Evolutionary conservation across 2,888 invertebrate genomes (phyloP), one percentile per base, ranked within the genome.

Genomic region (Eupithecia insigniata): DNA sequence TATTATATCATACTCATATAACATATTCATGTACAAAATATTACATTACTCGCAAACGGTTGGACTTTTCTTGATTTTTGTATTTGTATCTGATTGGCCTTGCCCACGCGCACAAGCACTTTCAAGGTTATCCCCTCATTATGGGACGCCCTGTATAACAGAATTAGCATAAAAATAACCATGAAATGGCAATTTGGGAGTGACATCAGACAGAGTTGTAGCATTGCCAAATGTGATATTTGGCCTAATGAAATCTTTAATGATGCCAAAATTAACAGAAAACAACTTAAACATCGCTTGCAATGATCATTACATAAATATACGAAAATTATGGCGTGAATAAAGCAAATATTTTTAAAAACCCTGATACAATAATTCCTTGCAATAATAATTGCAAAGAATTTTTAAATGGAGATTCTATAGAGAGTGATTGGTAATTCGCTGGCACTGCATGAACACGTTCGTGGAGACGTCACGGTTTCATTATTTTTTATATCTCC

Each of bases 81-180:
- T n/a, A n/a, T n/a, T n/a, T n/a, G n/a, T n/a, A n/a, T n/a, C n/a
- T n/a, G n/a, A n/a, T n/a, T n/a, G n/a, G n/a, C n/a, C n/a, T n/a
- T n/a, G n/a, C n/a, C n/a, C n/a, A n/a, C n/a, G n/a, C n/a, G n/a
- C n/a, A n/a, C n/a, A n/a, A n/a, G n/a, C n/a, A n/a, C n/a, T n/a
- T n/a, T n/a, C n/a, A n/a, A n/a, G n/a, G n/a, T n/a, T n/a, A n/a
- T n/a, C n/a, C n/a, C n/a, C n/a, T n/a, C n/a, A n/a, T n/a, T n/a
- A n/a, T n/a, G n/a, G n/a, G n/a, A n/a, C n/a, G n/a, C n/a, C n/a
- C 16, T 39, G 5, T 22, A 16, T 58, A 18, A 18, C 30, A 43
- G 36, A 68, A 30, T 71, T 73, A 66, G 70, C 70, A 65, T 71
- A 73, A 73, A 68, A 66, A 75, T 75, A 89, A 69, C 70, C 66